Base-by-base conservation (phyloP, 2,113 vertebrate genomes). In the Cnemophilus loriae region DNA sequence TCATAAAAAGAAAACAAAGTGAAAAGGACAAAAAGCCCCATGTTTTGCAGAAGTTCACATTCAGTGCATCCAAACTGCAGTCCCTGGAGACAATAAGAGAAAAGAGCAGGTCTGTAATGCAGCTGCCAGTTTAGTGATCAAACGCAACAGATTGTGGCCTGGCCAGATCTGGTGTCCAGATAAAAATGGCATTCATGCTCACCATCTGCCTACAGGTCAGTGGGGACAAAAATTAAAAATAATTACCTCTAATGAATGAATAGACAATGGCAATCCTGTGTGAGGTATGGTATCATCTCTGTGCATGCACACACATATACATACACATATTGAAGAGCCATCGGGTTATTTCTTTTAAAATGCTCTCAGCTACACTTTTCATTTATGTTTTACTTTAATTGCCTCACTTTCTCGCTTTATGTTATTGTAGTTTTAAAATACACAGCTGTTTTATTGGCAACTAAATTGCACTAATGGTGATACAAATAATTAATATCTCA, bases 151-250 rank as follows among this genome's bases (percentile, higher is more conserved):
- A 97, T 94, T 96, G 95, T 7, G 10, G 92, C 93, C 37, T 90
- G 95, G 65, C 68, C 94, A 96, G 98, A 97, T 98, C 97, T 96
- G 97, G 97, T 97, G 96, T 98, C 97, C 98, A 98, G 98, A 98
- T 98, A 98, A 98, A 96, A 78, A 95, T 96, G 95, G 97, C 91
- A 97, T 98, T 98, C 97, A 98, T 98, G 97, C 98, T 98, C 90
- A 96, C 98, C 98, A 98, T 98, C 98, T 98, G 98, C 97, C 97
- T 96, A 79, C 92, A 97, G 98, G 97, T 98, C 98, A 98, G 93
- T 59, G 88, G 97, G 96, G 97, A 98, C 96, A 97, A 97, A 98
- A 97, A 97, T 97, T 97, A 98, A 97, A 97, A 98, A 97, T 98
- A 97, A 98, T 98, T 98, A 96, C 96, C 93, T 94, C 96, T 97